Evolutionary conservation across 2,888 invertebrate genomes (phyloP).

Genomic region (Drosophila birchii): DNA sequence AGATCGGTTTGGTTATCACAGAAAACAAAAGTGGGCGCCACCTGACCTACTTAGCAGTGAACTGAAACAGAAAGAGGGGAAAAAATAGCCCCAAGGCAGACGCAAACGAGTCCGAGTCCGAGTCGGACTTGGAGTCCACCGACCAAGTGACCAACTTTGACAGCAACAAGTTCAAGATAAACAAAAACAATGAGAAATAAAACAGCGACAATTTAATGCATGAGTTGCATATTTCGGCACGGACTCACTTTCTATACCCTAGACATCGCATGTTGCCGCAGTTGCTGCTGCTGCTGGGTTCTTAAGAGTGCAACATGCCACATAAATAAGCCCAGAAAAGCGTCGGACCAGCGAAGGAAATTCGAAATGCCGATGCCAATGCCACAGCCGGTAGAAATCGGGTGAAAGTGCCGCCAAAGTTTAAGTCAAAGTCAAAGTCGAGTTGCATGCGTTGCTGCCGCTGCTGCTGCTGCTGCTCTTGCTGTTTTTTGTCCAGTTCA

Average conservation of each 20-base stretch:
- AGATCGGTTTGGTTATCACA: slow-evolving; percentile 68
- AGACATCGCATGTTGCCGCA: slow-evolving; percentile 52
- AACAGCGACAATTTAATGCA: slow-evolving; percentile 80
- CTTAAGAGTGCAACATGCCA: slow-evolving; percentile 75
- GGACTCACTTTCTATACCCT: slow-evolving; percentile 47
- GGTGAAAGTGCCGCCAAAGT: slow-evolving; percentile 78
- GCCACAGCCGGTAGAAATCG: slow-evolving; percentile 69
- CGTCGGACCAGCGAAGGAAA: slow-evolving; percentile 61
- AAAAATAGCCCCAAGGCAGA: slow-evolving; percentile 34
- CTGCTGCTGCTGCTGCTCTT: slow-evolving; percentile 12
- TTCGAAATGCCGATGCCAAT: slow-evolving; percentile 70
- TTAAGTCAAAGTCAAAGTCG: slow-evolving; percentile 56
- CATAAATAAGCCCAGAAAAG: slow-evolving; percentile 67
- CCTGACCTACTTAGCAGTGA: slow-evolving; percentile 68
- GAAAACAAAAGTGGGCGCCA: slow-evolving; percentile 78
- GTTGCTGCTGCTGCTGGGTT: slow-evolving; percentile 34
- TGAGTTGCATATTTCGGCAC: slow-evolving; percentile 73
- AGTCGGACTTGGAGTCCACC: slow-evolving; percentile 12
- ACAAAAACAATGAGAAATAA: slow-evolving; percentile 79
- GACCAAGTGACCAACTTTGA: slow-evolving; percentile 78
- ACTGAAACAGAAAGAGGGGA: slow-evolving; percentile 25
- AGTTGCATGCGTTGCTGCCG: slow-evolving; percentile 65
- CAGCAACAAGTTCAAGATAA: slow-evolving; percentile 79
- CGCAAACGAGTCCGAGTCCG: slow-evolving; percentile 32
- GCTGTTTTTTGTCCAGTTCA: slow-evolving; percentile 66